Conservation (phyloP, 2,888 invertebrate genomes). For the Yponomeuta malinellus region DNA sequence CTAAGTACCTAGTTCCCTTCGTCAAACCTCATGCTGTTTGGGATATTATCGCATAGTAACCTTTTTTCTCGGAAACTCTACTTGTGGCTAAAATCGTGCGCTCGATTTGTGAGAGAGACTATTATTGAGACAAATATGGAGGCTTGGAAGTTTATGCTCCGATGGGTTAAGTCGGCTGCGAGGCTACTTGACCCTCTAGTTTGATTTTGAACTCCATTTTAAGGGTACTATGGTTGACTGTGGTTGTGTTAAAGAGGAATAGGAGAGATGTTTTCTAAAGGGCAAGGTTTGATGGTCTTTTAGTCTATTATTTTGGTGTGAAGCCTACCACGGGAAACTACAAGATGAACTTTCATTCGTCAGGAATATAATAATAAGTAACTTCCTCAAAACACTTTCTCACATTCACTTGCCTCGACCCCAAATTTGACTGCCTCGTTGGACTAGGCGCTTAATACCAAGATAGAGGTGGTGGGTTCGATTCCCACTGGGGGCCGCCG, state of each 20-base stretch:
- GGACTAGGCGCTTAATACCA: too few relatives aligned
- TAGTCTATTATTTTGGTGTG: neutral
- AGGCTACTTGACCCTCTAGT: neutral
- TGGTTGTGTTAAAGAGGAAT: neutral
- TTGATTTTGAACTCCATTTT: neutral
- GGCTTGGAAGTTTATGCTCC: conserved; percentile 1
- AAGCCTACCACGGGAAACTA: neutral
- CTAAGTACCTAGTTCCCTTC: too few relatives aligned
- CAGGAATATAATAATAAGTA: too few relatives aligned
- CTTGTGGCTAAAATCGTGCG: neutral
- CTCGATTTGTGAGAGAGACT: neutral
- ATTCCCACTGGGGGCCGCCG: too few relatives aligned
- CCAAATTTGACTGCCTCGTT: too few relatives aligned
- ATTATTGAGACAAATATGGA: neutral
- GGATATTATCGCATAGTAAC: neutral
- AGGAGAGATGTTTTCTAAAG: neutral
- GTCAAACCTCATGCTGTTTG: too few relatives aligned
- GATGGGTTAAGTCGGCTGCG: neutral
- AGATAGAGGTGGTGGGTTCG: too few relatives aligned
- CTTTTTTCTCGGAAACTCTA: neutral
- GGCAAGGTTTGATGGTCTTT: neutral
- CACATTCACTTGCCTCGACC: too few relatives aligned
- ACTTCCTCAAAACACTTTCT: too few relatives aligned
- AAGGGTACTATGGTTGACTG: neutral
- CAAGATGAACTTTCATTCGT: too few relatives aligned